Evolutionary conservation across 2,113 vertebrate species (phyloP).

Genomic region (Indri indri): DNA sequence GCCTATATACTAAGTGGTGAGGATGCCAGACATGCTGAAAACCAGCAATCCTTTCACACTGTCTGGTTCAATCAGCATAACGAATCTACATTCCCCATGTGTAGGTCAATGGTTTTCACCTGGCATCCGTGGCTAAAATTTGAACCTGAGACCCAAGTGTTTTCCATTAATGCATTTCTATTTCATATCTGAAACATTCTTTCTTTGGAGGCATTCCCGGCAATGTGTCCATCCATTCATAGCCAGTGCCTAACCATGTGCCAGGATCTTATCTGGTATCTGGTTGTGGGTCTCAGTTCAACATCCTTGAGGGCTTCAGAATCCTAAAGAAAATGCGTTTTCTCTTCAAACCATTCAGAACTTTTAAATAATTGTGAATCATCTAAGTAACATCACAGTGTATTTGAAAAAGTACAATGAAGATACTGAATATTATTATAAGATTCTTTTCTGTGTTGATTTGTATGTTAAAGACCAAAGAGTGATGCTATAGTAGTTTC

Average conservation of each 20-base stretch:
- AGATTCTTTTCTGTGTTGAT: not conserved
- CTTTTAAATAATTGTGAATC: too few relatives aligned
- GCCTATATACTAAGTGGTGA: not conserved
- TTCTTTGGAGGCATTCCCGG: not conserved
- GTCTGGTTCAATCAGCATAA: not conserved
- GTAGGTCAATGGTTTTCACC: not conserved
- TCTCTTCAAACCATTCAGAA: not conserved
- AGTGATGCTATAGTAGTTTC: too few relatives aligned
- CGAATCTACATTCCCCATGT: not conserved
- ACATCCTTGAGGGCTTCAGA: not conserved
- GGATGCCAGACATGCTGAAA: not conserved
- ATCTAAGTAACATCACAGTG: not conserved
- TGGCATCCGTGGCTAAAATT: not conserved
- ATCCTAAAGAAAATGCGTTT: not conserved
- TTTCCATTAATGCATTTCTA: not conserved
- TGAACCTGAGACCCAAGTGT: not conserved
- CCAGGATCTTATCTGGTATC: too few relatives aligned
- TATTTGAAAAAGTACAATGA: not conserved
- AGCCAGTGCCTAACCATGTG: not conserved
- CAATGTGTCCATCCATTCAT: too few relatives aligned
- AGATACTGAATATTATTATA: not conserved
- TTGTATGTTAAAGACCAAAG: not conserved
- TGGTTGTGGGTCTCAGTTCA: not conserved
- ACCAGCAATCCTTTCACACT: not conserved
- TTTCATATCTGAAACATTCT: rapidly evolving